phyloP scores from a whole-genome alignment of 2,888 invertebrate genomes.

The Plutella xylostella region DNA sequence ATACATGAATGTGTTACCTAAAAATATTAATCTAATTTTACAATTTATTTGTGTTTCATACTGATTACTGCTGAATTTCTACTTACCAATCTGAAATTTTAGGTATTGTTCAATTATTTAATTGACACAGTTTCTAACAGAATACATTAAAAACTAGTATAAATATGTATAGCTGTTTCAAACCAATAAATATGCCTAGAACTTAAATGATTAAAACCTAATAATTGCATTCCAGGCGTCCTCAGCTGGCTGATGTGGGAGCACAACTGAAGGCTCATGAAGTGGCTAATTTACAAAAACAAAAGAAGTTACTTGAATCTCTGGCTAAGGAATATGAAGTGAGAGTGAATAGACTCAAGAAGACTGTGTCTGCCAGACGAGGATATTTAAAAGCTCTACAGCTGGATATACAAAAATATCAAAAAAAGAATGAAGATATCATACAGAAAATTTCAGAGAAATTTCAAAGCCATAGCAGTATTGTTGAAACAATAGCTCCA shows the following conservation, averaged over 20 bases:
- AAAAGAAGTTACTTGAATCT: slow-evolving; percentile 43
- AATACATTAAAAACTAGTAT: too few species aligned
- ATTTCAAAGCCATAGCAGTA: slow-evolving; percentile 36
- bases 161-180: too few species aligned
- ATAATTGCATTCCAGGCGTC: slow-evolving; percentile 58
- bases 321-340: slow-evolving; percentile 51
- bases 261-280: slow-evolving; percentile 48
- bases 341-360: slow-evolving; percentile 43
- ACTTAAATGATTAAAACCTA: too few species aligned
- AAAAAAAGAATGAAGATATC: slow-evolving; percentile 52
- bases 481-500: slow-evolving; percentile 26
- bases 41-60: too few species aligned
- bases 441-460: slow-evolving; percentile 38
- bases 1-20: too few species aligned
- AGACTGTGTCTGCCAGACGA: slow-evolving; percentile 45
- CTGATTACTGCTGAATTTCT: too few species aligned
- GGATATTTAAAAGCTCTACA: slow-evolving; percentile 52
- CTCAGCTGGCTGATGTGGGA: slow-evolving; percentile 46
- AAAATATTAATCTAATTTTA: too few species aligned
- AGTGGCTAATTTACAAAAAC: slow-evolving; percentile 43
- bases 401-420: slow-evolving; percentile 55
- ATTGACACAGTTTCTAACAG: too few species aligned
- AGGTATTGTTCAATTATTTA: too few species aligned
- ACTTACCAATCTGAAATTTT: too few species aligned
- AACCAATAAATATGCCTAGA: too few species aligned